Conservation (phyloP, 2,888 invertebrate species). For the Diabrotica balteata region DNA sequence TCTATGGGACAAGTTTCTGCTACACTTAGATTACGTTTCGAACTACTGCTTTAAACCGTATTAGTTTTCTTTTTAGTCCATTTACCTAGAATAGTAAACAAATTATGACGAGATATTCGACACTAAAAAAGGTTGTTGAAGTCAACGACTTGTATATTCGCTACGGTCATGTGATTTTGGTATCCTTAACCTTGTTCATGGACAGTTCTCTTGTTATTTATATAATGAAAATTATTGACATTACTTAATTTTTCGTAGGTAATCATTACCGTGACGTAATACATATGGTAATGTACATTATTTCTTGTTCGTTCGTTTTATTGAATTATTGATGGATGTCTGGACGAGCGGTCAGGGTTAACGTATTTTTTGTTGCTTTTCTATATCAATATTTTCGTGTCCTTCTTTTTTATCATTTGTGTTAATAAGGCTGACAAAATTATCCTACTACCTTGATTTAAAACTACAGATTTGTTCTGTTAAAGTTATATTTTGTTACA, state of each 20-base stretch:
- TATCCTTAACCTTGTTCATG: conserved; percentile 30
- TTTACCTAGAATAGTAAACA: neutral
- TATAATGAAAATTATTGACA: conserved; percentile 13
- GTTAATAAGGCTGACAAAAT: no score
- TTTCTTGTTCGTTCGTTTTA: no score
- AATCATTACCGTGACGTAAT: no score
- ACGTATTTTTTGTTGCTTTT: no score
- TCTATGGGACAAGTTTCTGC: neutral
- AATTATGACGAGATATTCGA: conserved; percentile 12
- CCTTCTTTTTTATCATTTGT: no score
- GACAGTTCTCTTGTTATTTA: conserved; percentile 18
- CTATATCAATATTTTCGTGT: no score
- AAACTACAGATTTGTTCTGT: no score
- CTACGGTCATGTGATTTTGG: conserved; percentile 26
- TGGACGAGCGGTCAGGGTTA: no score
- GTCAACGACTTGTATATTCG: conserved; percentile 21
- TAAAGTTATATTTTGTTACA: no score
- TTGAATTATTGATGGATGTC: no score
- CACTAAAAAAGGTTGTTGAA: conserved; percentile 10
- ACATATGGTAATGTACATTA: no score
- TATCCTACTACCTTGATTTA: no score
- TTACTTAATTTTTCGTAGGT: conserved; percentile 7
- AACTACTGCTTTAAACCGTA: neutral
- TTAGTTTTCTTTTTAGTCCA: neutral
- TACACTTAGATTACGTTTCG: neutral